Conservation (phyloP, 2,797 vertebrate species). For the Lepus oiostolus region DNA sequence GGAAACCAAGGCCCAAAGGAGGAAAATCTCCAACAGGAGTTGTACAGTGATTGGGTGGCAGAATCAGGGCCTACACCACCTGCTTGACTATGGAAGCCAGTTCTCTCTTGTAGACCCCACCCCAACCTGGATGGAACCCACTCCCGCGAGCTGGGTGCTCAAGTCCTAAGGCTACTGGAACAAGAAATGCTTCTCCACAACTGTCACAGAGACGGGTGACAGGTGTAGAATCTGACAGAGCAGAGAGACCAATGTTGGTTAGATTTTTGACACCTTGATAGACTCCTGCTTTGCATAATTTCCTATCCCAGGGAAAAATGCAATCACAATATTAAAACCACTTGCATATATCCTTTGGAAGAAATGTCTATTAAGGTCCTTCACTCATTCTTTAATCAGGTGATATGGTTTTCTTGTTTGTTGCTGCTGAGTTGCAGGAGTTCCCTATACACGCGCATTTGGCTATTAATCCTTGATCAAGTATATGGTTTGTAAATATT, state of each 20-base stretch:
- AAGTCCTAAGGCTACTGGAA: neutral
- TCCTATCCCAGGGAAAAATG: neutral
- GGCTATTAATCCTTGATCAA: neutral
- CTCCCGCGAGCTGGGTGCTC: too few relatives aligned
- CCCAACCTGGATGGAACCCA: rapidly evolving
- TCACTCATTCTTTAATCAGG: neutral
- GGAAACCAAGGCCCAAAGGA: neutral
- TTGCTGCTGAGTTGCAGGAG: neutral
- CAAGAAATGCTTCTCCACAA: neutral
- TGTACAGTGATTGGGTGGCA: neutral
- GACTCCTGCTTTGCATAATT: neutral
- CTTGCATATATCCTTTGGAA: neutral
- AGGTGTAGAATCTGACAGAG: neutral
- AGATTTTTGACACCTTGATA: rapidly evolving
- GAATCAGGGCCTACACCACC: neutral
- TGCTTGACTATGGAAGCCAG: neutral
- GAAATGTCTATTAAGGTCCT: neutral
- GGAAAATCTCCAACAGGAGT: neutral
- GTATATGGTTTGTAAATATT: neutral
- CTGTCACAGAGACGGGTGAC: neutral
- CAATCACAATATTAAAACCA: neutral
- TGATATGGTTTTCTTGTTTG: neutral
- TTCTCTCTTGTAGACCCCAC: rapidly evolving
- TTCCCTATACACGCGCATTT: neutral
- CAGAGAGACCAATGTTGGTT: rapidly evolving